phyloP scores from a whole-genome alignment of 2,113 vertebrate species.

The Semnornis frantzii region DNA sequence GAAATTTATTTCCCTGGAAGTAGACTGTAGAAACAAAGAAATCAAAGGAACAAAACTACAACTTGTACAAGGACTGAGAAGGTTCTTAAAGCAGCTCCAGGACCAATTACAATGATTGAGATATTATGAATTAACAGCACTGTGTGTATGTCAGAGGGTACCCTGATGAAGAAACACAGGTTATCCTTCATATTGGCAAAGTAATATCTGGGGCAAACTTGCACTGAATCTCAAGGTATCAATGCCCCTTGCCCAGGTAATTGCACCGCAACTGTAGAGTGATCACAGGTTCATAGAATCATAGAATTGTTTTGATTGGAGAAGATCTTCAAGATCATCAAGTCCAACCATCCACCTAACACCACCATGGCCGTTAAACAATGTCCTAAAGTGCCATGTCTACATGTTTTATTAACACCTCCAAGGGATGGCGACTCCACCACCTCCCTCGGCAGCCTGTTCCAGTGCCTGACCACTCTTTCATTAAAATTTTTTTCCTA shows the following conservation, averaged over 20 bases:
- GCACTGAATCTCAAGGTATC: not conserved
- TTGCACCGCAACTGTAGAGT: not conserved
- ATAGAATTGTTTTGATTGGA: too few species aligned
- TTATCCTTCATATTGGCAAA: not conserved
- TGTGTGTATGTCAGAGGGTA: not conserved
- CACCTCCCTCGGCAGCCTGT: too few species aligned
- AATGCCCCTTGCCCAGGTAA: not conserved
- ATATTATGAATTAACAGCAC: not conserved
- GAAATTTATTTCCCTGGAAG: not conserved
- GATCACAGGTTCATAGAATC: not conserved
- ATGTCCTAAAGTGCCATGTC: too few species aligned
- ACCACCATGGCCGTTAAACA: too few species aligned
- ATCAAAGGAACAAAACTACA: not conserved
- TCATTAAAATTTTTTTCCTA: too few species aligned
- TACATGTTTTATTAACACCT: too few species aligned
- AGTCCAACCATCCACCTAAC: too few species aligned
- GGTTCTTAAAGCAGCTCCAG: not conserved
- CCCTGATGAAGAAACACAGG: not conserved
- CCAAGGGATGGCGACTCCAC: too few species aligned
- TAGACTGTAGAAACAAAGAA: not conserved
- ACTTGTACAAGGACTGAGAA: not conserved
- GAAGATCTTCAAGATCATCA: too few species aligned
- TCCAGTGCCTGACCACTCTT: too few species aligned
- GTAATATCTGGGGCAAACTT: not conserved
- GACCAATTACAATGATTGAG: not conserved